Conservation (phyloP, 2,113 vertebrate genomes). For the Perognathus longimembris region DNA sequence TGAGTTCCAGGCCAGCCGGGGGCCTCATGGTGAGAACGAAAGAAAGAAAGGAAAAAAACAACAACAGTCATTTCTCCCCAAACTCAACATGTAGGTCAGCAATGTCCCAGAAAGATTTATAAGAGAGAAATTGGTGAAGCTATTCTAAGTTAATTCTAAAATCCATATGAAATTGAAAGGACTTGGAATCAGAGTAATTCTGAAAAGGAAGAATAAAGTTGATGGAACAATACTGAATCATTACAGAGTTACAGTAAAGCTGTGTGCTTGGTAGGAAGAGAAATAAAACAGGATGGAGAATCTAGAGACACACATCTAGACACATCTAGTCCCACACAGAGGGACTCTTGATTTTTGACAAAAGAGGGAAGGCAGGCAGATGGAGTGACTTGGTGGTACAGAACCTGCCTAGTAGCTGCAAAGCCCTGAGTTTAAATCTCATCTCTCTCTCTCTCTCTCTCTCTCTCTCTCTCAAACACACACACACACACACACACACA, state of each 20-base stretch:
- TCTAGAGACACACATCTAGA: neutral
- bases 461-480: no score
- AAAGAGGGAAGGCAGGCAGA: neutral
- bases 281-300: neutral
- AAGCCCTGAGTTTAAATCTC: no score
- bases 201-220: neutral
- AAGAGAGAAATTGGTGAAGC: neutral
- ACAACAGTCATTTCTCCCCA: neutral
- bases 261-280: neutral
- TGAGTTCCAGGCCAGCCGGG: neutral
- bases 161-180: neutral
- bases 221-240: no score
- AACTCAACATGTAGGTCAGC: neutral
- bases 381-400: no score
- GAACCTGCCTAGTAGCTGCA: no score
- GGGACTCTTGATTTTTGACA: neutral
- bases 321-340: fast-evolving
- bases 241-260: neutral
- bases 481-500: no score
- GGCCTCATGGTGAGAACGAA: neutral
- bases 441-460: no score
- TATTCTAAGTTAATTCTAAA: neutral
- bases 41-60: neutral
- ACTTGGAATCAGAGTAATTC: neutral
- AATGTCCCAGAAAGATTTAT: neutral